phyloP scores from a whole-genome alignment of 2,888 invertebrate genomes.

The Heliconius cydno region DNA sequence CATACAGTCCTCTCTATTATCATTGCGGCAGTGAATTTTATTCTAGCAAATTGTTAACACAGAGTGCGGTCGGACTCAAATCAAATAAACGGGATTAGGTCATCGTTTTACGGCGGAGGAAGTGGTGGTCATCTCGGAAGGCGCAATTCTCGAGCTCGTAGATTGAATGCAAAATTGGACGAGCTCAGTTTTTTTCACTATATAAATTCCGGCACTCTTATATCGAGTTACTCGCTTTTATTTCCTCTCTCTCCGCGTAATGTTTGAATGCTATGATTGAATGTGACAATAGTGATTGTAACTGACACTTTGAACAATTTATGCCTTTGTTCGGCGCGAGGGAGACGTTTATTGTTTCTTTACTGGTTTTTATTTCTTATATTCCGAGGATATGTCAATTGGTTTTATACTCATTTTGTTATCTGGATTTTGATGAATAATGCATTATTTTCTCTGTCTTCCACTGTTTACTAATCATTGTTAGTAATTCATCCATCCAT shows the following conservation, averaged over 20 bases:
- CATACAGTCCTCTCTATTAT: neutral
- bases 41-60: conserved; percentile 69
- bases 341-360: conserved; percentile 59
- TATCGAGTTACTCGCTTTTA: conserved; percentile 69
- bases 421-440: neutral
- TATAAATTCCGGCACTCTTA: conserved; percentile 72
- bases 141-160: conserved; percentile 81
- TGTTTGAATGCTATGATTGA: conserved; percentile 78
- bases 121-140: conserved; percentile 79
- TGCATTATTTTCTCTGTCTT: neutral
- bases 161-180: conserved; percentile 84
- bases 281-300: conserved; percentile 80
- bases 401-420: conserved; percentile 13
- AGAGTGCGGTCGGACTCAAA: conserved; percentile 75
- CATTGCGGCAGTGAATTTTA: conserved; percentile 31
- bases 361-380: conserved; percentile 32
- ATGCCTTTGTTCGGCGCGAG: conserved; percentile 58
- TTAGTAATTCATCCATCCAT: neutral
- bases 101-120: conserved; percentile 79
- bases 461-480: neutral
- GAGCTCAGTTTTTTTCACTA: conserved; percentile 79
- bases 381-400: conserved; percentile 17
- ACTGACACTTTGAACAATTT: conserved; percentile 63
- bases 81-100: conserved; percentile 82
- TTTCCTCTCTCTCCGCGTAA: conserved; percentile 69